Percentiles rank a stretch among this genome's conserved stretches.
phyloP scores from a whole-genome alignment of 2,888 invertebrate genomes.

The Polyommatus iphigenia region DNA sequence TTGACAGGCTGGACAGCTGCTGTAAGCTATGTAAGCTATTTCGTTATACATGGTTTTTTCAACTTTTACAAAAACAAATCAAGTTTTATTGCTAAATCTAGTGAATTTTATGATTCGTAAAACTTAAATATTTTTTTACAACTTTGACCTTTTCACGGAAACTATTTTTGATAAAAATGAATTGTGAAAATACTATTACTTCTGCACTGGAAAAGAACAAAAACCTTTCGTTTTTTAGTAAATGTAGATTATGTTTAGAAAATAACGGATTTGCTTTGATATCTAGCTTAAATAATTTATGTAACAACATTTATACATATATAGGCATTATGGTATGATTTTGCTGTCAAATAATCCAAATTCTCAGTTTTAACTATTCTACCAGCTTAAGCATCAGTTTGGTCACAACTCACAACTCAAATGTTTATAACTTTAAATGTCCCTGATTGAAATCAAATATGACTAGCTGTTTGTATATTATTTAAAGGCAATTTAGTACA shows the following conservation, averaged over 20 bases:
- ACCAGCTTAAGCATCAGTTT: too few species aligned
- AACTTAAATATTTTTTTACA: neutral
- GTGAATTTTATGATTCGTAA: too few species aligned
- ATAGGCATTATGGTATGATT: conserved; percentile 38
- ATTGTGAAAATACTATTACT: conserved; percentile 8
- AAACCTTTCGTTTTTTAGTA: conserved; percentile 36
- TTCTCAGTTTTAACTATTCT: neutral
- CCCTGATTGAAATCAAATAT: too few species aligned
- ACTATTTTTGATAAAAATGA: conserved; percentile 31
- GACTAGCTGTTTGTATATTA: too few species aligned
- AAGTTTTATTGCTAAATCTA: too few species aligned
- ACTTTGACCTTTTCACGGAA: too few species aligned
- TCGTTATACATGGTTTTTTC: too few species aligned
- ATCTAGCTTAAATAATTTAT: conserved; percentile 36
- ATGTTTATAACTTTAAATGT: too few species aligned
- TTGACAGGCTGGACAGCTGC: too few species aligned
- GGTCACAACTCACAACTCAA: too few species aligned
- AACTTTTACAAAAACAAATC: too few species aligned
- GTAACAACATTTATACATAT: conserved; percentile 36
- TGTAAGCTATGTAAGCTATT: too few species aligned
- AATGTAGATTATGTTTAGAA: conserved; percentile 41
- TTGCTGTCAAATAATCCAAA: neutral
- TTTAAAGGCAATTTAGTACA: neutral
- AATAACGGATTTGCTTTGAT: conserved; percentile 37
- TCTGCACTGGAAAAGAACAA: neutral